Conservation (phyloP, 1,140 invertebrate species). For the Polypedilum pembai region DNA sequence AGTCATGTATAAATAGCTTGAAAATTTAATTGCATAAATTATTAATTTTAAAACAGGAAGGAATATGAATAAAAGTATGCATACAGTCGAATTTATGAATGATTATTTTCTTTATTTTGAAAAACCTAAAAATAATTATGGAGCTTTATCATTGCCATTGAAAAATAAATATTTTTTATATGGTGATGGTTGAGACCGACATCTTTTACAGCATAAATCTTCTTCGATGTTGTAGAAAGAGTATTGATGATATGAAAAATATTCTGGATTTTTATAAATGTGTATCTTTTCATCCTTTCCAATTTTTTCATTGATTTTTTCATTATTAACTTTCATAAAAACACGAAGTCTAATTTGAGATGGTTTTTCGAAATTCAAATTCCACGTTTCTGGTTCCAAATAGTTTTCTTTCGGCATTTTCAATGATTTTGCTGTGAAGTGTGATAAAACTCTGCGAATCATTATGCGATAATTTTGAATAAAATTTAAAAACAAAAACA, state of each 20-base stretch:
- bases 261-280: neutral
- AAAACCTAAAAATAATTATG: too few relatives aligned
- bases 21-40: too few relatives aligned
- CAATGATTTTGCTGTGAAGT: neutral
- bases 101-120: too few relatives aligned
- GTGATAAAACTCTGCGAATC: neutral
- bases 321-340: neutral
- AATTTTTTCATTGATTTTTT: neutral
- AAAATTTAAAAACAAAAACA: neutral
- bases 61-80: too few relatives aligned
- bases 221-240: neutral
- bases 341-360: neutral
- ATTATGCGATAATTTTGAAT: neutral
- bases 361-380: neutral
- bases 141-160: too few relatives aligned
- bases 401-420: neutral
- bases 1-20: too few relatives aligned
- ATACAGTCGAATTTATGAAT: too few relatives aligned
- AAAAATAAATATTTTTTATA: neutral
- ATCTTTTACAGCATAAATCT: constrained; percentile 13
- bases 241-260: neutral
- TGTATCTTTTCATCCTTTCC: neutral
- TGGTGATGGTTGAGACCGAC: neutral
- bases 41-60: too few relatives aligned
- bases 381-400: neutral